phyloP scores from a whole-genome alignment of 2,113 vertebrate species.

The human region DNA sequence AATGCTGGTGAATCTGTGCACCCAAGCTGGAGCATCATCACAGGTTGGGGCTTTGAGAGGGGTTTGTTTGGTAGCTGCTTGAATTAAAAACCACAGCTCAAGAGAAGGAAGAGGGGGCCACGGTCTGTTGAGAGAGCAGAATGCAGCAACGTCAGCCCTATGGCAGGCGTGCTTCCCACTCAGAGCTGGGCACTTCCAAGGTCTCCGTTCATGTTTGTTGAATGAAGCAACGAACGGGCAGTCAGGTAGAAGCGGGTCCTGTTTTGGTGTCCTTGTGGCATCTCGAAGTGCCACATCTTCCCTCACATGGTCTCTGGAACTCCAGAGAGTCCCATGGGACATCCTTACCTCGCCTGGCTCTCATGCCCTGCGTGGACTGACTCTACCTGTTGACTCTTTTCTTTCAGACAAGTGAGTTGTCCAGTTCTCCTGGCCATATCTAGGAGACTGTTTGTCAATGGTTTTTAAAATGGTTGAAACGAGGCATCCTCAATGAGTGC shows the following conservation, averaged over 20 bases:
- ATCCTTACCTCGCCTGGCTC: background rate
- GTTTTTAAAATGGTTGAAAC: background rate
- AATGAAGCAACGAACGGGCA: background rate
- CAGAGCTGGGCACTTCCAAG: background rate
- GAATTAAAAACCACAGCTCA: background rate
- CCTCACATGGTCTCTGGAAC: background rate
- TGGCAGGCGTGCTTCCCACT: background rate
- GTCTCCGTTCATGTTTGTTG: background rate
- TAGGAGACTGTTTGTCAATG: background rate
- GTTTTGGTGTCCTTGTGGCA: background rate
- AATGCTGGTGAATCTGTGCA: background rate
- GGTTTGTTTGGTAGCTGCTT: background rate
- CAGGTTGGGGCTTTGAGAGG: background rate
- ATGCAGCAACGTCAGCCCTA: accelerated
- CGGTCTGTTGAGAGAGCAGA: background rate
- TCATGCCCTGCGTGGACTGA: background rate
- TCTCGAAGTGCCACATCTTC: background rate
- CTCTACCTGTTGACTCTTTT: background rate
- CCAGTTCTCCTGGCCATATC: background rate
- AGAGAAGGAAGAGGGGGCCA: background rate
- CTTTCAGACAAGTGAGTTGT: background rate
- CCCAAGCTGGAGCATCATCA: background rate
- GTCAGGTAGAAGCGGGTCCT: background rate
- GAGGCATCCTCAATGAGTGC: background rate
- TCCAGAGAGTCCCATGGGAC: background rate